These are phyloP conservation scores for Pseudomyrmex concolor DNA, from an alignment of 1,140 invertebrate genomes.

Conservation along the genomic window DNA sequence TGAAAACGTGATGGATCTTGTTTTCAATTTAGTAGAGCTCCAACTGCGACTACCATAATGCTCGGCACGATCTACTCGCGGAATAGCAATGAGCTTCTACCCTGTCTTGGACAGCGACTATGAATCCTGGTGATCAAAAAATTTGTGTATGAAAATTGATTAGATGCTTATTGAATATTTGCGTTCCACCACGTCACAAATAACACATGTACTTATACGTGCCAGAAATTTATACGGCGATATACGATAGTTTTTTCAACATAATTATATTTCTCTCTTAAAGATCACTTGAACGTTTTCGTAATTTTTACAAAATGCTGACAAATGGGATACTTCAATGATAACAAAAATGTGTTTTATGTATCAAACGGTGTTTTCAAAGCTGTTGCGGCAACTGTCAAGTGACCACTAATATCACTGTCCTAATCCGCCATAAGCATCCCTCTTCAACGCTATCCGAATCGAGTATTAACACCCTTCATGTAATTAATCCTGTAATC, in stretches of 20 bases:
- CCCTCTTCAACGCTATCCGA: conserved; percentile 78
- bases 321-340: background rate
- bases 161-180: conserved; percentile 38
- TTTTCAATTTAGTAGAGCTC: conserved; percentile 84
- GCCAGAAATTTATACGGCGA: no score
- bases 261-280: no score
- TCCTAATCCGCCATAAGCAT: conserved; percentile 74
- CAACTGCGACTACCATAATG: conserved; percentile 80
- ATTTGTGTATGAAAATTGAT: conserved; percentile 27
- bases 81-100: conserved; percentile 83
- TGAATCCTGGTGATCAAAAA: conserved; percentile 59
- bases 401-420: conserved; percentile 60
- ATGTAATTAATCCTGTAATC: conserved; percentile 83
- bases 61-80: conserved; percentile 72
- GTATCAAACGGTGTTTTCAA: conserved; percentile 13
- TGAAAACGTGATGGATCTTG: conserved; percentile 85
- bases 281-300: no score
- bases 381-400: conserved; percentile 31
- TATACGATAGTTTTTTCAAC: no score
- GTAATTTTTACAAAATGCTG: no score
- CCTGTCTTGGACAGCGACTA: conserved; percentile 32
- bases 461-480: conserved; percentile 82
- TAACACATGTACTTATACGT: background rate
- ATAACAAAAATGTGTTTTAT: background rate
- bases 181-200: background rate